Percentiles rank a stretch among this genome's conserved stretches.
Evolutionary conservation across 2,888 invertebrate genomes (phyloP).

Genomic region (Apocheima hispidaria): DNA sequence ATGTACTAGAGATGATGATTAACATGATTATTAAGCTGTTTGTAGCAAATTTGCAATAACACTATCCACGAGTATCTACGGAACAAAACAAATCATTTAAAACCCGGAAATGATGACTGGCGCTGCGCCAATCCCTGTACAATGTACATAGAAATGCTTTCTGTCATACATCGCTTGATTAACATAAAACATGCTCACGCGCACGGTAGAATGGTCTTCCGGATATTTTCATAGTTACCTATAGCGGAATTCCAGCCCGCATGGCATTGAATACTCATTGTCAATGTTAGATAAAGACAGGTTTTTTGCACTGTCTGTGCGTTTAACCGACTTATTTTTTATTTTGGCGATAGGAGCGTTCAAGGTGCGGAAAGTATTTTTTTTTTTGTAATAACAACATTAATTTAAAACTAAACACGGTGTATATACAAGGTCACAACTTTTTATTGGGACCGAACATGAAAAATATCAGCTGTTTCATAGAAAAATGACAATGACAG

Average conservation of each 20-base stretch:
- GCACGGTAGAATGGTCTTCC: constrained; percentile 53
- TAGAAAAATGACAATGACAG: no score
- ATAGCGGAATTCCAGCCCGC: constrained; percentile 51
- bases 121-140: constrained; percentile 51
- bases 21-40: constrained; percentile 1
- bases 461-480: no score
- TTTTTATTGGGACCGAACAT: no score
- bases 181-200: constrained; percentile 74
- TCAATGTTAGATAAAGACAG: constrained; percentile 43
- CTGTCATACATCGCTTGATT: constrained; percentile 72
- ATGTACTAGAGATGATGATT: background rate
- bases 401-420: background rate
- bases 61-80: constrained; percentile 1
- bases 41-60: constrained; percentile 6
- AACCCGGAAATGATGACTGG: constrained; percentile 45
- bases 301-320: constrained; percentile 36
- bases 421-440: no score
- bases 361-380: constrained; percentile 21
- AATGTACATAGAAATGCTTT: constrained; percentile 81
- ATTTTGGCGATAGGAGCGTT: constrained; percentile 19
- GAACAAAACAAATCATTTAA: constrained; percentile 33
- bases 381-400: background rate
- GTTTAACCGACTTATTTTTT: constrained; percentile 33
- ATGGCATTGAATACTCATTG: constrained; percentile 50
- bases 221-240: constrained; percentile 50